Evolutionary conservation across 2,113 vertebrate species (phyloP).

Genomic region (Platanista minor): DNA sequence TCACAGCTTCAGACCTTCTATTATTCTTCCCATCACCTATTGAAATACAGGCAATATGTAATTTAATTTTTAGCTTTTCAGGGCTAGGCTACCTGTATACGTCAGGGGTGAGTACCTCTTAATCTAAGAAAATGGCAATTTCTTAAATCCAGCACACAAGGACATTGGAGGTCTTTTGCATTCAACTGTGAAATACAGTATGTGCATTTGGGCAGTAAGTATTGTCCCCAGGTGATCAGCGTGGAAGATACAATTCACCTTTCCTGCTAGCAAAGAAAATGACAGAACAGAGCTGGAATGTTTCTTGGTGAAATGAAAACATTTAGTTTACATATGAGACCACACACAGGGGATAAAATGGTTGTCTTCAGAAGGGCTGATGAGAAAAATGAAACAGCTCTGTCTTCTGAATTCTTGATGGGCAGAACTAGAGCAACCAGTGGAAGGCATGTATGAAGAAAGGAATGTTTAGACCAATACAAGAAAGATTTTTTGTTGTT

Average conservation of each 20-base stretch:
- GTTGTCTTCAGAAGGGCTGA: not conserved
- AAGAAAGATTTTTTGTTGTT: not conserved
- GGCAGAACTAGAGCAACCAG: not conserved
- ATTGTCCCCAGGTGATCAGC: not conserved
- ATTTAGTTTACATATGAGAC: not conserved
- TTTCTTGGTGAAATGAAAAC: not conserved
- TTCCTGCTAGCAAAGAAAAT: not conserved
- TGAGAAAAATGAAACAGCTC: not conserved
- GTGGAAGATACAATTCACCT: not conserved
- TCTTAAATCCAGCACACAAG: not conserved
- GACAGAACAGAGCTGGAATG: not conserved
- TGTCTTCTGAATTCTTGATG: not conserved
- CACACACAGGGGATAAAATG: not conserved
- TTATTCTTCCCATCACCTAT: not conserved
- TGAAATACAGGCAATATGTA: not conserved
- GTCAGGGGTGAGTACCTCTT: not conserved
- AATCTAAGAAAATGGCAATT: not conserved
- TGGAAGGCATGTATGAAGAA: not conserved
- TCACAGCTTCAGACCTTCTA: not conserved
- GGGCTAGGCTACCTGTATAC: not conserved
- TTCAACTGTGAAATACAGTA: not conserved
- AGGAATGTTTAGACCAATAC: not conserved
- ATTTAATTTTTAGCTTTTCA: not conserved
- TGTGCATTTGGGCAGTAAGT: not conserved
- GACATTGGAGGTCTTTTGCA: not conserved